phyloP scores from a whole-genome alignment of 2,797 vertebrate genomes.

The Gambelia wislizenii region DNA sequence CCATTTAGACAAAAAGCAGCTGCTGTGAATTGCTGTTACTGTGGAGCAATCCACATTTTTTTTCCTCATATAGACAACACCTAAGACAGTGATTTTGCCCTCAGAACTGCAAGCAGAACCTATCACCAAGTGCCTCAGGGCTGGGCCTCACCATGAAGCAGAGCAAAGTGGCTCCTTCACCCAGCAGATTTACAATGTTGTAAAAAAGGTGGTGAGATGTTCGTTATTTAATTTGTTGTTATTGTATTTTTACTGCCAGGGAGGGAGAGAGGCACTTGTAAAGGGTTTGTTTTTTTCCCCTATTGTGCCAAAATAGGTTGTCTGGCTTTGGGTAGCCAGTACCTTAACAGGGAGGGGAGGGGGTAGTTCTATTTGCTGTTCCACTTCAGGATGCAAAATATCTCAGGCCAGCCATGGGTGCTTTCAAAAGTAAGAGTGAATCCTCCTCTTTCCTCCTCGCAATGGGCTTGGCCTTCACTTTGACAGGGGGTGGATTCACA shows the following conservation, averaged over 20 bases:
- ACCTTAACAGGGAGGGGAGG: no score
- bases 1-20: no score
- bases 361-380: not conserved
- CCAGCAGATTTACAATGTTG: no score
- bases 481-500: no score
- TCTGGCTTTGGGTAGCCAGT: not conserved
- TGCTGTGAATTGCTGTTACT: no score
- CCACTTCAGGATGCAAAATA: not conserved
- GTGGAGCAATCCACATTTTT: no score
- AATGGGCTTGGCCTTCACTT: no score
- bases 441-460: no score
- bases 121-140: not conserved
- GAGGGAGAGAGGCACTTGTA: not conserved
- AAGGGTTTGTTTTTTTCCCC: not conserved
- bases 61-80: no score
- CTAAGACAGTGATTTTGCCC: not conserved
- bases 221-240: not conserved
- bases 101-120: not conserved
- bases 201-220: no score
- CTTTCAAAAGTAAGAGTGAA: not conserved
- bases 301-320: not conserved
- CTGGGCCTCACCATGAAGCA: not conserved
- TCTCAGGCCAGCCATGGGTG: not conserved
- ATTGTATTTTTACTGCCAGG: not conserved
- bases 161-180: not conserved